Evolutionary conservation across 2,888 invertebrate genomes (phyloP).

Genomic region (Zaprionus obscuricornis): DNA sequence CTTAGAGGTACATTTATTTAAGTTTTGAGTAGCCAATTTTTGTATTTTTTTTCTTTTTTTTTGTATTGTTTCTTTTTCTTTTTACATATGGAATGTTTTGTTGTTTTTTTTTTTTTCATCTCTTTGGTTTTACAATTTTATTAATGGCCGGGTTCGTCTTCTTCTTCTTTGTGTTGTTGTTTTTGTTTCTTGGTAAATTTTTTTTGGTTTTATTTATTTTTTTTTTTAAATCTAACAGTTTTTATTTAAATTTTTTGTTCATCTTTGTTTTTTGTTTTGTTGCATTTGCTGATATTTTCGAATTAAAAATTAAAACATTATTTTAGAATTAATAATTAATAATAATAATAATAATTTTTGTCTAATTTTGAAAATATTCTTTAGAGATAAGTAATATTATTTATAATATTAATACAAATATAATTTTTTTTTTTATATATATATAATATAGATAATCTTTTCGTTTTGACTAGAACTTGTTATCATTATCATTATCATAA

Average conservation of each 20-base stretch:
- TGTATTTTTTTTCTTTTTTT: constrained; percentile 27
- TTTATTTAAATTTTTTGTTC: constrained; percentile 37
- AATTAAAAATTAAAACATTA: constrained; percentile 66
- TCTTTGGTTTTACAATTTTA: constrained; percentile 9
- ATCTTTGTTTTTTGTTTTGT: constrained; percentile 4
- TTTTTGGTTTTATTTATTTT: constrained; percentile 50
- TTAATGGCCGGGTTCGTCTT: constrained; percentile 37
- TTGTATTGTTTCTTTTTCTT: constrained; percentile 15
- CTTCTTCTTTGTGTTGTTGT: constrained; percentile 13
- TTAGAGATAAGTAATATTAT: constrained; percentile 37
- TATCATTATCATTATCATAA: constrained; percentile 35
- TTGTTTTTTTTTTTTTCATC: constrained; percentile 9
- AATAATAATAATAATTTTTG: constrained; percentile 66
- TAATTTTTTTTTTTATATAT: too few relatives aligned
- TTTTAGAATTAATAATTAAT: constrained; percentile 49
- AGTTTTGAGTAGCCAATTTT: constrained; percentile 35
- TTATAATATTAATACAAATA: constrained; percentile 44
- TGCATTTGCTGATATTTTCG: constrained; percentile 61
- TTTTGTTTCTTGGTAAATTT: constrained; percentile 36
- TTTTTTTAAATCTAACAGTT: constrained; percentile 56
- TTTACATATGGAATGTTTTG: constrained; percentile 34
- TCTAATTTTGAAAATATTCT: constrained; percentile 73
- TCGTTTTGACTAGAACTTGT: constrained; percentile 71
- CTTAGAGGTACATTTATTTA: constrained; percentile 34
- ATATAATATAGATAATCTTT: constrained; percentile 56